Percentiles rank a stretch among this genome's conserved stretches.
Conservation (phyloP, 2,797 vertebrate genomes). For the Limosa lapponica region DNA sequence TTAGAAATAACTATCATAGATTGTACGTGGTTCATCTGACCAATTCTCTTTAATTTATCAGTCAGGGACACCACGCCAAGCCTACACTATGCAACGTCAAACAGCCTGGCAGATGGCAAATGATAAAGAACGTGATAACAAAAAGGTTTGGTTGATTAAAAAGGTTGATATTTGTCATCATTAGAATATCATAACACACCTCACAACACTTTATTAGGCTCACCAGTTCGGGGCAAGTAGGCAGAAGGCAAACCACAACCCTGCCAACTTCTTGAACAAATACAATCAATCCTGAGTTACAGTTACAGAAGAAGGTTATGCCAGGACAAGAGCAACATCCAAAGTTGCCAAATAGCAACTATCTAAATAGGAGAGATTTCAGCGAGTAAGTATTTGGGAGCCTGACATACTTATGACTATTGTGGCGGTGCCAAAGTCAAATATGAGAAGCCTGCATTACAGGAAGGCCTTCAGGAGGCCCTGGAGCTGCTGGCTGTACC, state of each 20-base stretch:
- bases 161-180: not conserved
- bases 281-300: slow-evolving; percentile 24
- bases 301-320: slow-evolving; percentile 34
- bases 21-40: not conserved
- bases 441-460: not conserved
- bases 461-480: not conserved
- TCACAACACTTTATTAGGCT: slow-evolving; percentile 23
- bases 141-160: not conserved
- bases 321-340: slow-evolving; percentile 22
- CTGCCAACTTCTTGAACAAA: slow-evolving; percentile 44
- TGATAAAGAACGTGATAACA: not conserved
- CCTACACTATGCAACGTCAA: not conserved
- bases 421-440: not conserved
- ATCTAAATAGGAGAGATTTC: slow-evolving; percentile 46
- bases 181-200: slow-evolving; percentile 36
- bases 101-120: not conserved
- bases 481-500: not conserved
- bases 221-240: not conserved
- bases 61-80: not conserved
- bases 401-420: not conserved
- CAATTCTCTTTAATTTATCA: not conserved
- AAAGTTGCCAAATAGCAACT: slow-evolving; percentile 34
- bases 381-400: slow-evolving; percentile 3
- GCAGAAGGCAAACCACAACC: slow-evolving; percentile 9
- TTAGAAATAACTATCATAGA: not conserved